phyloP scores from a whole-genome alignment of 1,140 invertebrate species.

The Lasioglossum albipes region DNA sequence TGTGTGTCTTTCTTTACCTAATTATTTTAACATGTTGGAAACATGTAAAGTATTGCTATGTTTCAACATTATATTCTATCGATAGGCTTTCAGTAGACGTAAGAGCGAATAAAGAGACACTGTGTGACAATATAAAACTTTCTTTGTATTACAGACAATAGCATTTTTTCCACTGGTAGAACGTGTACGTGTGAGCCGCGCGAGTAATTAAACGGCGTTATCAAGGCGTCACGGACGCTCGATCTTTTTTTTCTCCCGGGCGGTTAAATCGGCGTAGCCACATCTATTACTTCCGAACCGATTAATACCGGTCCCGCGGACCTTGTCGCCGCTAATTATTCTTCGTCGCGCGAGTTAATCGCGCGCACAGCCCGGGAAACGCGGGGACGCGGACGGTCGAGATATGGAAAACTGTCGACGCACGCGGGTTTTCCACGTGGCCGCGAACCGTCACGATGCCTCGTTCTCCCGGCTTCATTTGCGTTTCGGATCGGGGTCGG shows the following conservation, averaged over 20 bases:
- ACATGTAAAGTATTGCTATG: no score
- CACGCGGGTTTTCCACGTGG: conserved; percentile 60
- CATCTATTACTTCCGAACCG: conserved; percentile 37
- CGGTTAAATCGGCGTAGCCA: background rate
- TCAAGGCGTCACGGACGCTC: background rate
- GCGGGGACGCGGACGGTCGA: background rate
- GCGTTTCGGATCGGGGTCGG: conserved; percentile 25
- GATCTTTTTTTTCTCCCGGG: background rate
- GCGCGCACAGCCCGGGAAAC: conserved; percentile 46
- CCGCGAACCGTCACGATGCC: background rate
- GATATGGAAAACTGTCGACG: conserved; percentile 64
- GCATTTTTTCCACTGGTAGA: no score
- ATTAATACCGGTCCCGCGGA: conserved; percentile 28
- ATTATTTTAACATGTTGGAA: no score
- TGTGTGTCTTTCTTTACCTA: no score
- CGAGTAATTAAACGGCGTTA: conserved; percentile 35
- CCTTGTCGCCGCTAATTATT: conserved; percentile 60
- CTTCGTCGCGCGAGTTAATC: conserved; percentile 52
- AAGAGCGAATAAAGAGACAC: no score
- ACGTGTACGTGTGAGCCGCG: background rate
- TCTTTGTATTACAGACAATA: no score
- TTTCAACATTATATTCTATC: no score
- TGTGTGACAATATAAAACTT: no score
- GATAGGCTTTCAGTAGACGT: no score
- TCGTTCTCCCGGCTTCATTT: conserved; percentile 40